These are phyloP conservation scores for Dinomys branickii DNA, from an alignment of 2,113 vertebrate genomes.

Conservation along the genomic window DNA sequence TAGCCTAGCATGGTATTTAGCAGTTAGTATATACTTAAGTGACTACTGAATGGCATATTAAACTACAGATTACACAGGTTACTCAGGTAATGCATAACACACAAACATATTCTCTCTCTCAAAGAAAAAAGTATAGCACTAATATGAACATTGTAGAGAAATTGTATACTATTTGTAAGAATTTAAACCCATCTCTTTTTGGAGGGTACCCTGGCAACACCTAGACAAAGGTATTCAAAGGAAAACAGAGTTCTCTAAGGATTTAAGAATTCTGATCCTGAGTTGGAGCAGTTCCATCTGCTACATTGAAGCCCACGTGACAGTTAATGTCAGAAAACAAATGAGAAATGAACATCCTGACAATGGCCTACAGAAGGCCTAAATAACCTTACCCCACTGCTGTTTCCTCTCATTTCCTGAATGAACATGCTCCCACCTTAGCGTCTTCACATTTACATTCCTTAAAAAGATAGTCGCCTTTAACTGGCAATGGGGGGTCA, in stretches of 20 bases:
- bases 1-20: background rate
- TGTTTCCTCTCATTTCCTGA: background rate
- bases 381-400: background rate
- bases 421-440: background rate
- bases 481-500: background rate
- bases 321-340: constrained; percentile 24
- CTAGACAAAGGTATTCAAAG: constrained; percentile 43
- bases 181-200: constrained; percentile 44
- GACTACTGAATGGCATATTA: constrained; percentile 24
- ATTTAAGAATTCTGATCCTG: constrained; percentile 51
- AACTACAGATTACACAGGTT: constrained; percentile 30
- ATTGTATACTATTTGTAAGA: background rate
- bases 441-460: background rate
- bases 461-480: background rate
- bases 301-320: constrained; percentile 19
- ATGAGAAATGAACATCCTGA: background rate
- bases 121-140: background rate
- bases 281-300: background rate
- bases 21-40: background rate
- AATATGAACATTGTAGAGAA: constrained; percentile 5
- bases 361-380: background rate
- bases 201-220: background rate
- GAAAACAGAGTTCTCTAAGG: constrained; percentile 16
- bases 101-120: background rate
- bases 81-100: background rate